Evolutionary conservation across 2,113 vertebrate species (phyloP), one percentile per base, ranked within the genome.

Genomic region (Colinus virginianus): DNA sequence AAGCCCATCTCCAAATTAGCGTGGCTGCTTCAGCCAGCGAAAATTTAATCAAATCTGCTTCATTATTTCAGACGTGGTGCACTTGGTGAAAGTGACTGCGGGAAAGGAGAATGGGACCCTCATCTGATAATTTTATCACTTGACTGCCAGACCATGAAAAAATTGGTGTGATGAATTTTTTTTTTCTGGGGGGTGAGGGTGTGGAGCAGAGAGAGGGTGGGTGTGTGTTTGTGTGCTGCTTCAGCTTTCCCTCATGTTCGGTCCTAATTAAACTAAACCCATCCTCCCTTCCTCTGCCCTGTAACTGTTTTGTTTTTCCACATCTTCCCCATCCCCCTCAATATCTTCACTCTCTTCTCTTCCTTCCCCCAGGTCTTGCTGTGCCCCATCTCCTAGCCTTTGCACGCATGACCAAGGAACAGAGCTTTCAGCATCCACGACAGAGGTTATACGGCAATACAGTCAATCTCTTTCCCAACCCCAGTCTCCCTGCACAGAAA

Each of bases 1-100:
- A 98, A 99, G 98, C 98, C 98, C 97, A 97, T 98, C 98, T 99
- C 98, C 98, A 98, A 98, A 99, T 99, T 98, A 99, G 97, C 94
- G 61, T 95, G 83, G 96, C 74, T 92, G 96, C 97, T 88, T 87
- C 96, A 97, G 98, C 97, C 97, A 97, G 96, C 4, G 81, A 95
- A 92, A 97, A 97, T 97, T 97, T 97, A 96, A 97, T 98, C 97
- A 97, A 94, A 97, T 97, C 64, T 84, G 96, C 98, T 97, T 98
- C 97, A 96, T 98, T 96, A 97, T 97, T 97, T 98, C 88, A 96
- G 97, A 98, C 97, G 48, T 55, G 48, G 96, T 96, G 81, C 96
- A 93, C 97, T 97, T 92, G 97, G 97, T 53, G 4, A 94, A 90
- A 97, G 97, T 82, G 96, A 96, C 94, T 93, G 96, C 81, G 1